Evolutionary conservation across 2,113 vertebrate species (phyloP).

Genomic region (Promerops cafer): DNA sequence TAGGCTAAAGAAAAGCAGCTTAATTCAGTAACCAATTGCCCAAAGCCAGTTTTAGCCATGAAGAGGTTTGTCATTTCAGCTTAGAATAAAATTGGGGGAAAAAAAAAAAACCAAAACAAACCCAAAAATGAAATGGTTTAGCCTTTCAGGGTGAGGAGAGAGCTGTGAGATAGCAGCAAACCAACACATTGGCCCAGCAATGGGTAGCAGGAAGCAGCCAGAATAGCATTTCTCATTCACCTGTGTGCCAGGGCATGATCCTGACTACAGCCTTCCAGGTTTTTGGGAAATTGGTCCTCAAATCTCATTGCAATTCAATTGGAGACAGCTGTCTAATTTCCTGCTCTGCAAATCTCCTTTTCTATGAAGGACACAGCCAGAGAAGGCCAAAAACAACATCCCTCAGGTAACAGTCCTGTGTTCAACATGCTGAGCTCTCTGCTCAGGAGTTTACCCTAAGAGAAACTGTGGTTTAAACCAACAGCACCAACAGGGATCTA

Average conservation of each 20-base stretch:
- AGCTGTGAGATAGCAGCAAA: neutral
- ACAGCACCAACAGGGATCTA: neutral
- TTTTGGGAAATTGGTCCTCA: neutral
- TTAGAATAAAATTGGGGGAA: neutral
- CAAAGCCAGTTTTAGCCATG: neutral
- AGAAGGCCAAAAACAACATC: neutral
- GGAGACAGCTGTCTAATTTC: neutral
- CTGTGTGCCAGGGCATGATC: neutral
- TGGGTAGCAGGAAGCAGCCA: neutral
- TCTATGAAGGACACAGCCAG: neutral
- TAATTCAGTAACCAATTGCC: neutral
- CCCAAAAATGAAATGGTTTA: neutral
- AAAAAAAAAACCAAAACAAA: fast-evolving
- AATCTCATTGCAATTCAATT: neutral
- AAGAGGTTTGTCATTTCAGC: neutral
- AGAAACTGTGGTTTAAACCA: neutral
- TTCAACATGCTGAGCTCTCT: neutral
- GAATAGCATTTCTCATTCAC: neutral
- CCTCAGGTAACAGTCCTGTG: neutral
- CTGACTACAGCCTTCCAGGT: neutral
- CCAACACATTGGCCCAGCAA: neutral
- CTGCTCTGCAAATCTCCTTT: neutral
- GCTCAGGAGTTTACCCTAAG: neutral
- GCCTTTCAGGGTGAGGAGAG: neutral
- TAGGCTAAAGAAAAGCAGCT: neutral